A percentile compares a stretch with the other conserved stretches of the same genome.
These are phyloP conservation scores for Melanostigma gelatinosum DNA, from an alignment of 2,113 vertebrate species.

Conservation along the genomic window DNA sequence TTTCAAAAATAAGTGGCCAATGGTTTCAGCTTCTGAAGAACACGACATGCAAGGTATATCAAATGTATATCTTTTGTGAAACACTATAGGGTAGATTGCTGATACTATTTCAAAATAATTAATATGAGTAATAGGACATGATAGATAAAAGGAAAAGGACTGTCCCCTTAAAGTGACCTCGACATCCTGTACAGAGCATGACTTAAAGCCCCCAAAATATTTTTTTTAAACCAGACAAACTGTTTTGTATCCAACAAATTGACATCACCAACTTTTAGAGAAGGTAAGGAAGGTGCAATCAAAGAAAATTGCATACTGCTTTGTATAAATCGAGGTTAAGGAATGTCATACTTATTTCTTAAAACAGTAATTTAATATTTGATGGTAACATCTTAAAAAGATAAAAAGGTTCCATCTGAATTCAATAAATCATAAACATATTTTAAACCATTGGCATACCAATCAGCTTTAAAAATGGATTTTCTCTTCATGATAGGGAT, in stretches of 20 bases:
- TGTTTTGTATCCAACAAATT: background rate
- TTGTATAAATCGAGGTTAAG: background rate
- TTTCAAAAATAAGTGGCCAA: too few relatives aligned
- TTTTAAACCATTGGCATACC: background rate
- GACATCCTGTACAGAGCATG: background rate
- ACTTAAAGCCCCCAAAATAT: background rate
- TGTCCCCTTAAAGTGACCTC: background rate
- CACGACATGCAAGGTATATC: background rate
- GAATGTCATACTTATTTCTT: background rate
- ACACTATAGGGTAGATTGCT: background rate
- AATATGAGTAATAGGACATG: background rate
- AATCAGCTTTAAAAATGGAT: background rate
- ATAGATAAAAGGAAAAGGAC: background rate
- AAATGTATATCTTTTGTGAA: background rate
- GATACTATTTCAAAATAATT: background rate
- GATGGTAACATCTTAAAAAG: background rate
- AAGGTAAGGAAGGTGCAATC: background rate
- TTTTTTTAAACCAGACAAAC: background rate
- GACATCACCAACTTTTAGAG: background rate
- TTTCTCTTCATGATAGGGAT: background rate
- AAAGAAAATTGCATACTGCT: background rate
- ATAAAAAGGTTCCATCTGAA: background rate
- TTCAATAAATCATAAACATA: background rate
- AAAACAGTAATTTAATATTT: background rate
- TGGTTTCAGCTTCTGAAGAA: background rate